A percentile compares a stretch with the other conserved stretches of the same genome.
Conservation (phyloP, 2,113 vertebrate genomes). For the Clarias macrocephalus region DNA sequence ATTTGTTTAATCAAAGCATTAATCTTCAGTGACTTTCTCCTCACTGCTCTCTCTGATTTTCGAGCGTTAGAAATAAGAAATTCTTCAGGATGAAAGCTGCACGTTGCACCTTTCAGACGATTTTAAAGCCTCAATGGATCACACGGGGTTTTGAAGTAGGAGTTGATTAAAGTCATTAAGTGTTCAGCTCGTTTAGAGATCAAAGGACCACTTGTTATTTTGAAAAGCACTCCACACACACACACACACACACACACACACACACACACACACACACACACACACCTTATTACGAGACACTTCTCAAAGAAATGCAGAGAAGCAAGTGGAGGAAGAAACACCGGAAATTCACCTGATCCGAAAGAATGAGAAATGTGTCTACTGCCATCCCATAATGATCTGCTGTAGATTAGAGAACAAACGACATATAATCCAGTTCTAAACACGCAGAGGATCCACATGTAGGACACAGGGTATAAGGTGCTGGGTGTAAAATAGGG, state of each 20-base stretch:
- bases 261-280: no score
- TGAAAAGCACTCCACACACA: neutral
- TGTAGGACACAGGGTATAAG: neutral
- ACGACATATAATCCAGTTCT: neutral
- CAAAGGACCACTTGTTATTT: neutral
- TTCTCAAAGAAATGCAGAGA: neutral
- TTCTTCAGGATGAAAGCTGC: neutral
- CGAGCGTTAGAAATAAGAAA: neutral
- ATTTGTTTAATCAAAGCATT: neutral
- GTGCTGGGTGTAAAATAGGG: neutral
- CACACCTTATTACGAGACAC: neutral
- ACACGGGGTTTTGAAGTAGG: neutral
- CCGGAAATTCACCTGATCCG: neutral
- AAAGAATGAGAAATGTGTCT: neutral
- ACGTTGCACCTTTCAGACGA: neutral
- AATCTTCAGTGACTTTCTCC: neutral
- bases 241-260: neutral
- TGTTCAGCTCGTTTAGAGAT: neutral
- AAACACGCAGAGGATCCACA: neutral
- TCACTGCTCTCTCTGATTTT: neutral
- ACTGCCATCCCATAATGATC: neutral
- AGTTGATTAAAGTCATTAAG: neutral
- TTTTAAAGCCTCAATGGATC: neutral
- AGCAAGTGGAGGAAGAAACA: neutral
- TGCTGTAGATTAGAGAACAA: neutral